Base-by-base conservation (phyloP, 2,888 invertebrate species). In the Lathronympha strigana region DNA sequence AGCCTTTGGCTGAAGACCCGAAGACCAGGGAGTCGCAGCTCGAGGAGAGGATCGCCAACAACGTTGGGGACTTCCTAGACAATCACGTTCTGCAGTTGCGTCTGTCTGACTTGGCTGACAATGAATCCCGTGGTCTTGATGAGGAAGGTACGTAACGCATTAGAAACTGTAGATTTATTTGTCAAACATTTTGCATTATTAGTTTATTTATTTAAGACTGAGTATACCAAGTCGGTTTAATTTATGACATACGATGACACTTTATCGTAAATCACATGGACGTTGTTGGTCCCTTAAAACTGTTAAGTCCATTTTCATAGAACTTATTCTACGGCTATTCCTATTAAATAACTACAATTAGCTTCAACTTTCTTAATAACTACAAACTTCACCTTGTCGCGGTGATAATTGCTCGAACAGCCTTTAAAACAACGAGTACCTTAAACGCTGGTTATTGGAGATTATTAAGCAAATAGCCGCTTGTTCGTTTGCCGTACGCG, bases 61-160 rank as follows among this genome's bases (percentile, higher is more conserved):
- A 90, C 63, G 79, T 92, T 60, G 90, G 86, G 19, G 92, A 92
- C 71, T 91, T 92, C 67, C 74, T 92, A 53, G 88, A 90, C 58
- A 88, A 85, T 60, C 91, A 92, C 75, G 91, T 90, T 72, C 82
- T 92, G 75, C 92, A 92, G 81, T 76, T 92, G 67, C 85, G 90
- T 72, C 71, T 92, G 62, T 80, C 90, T 45, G 84, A 90, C 23
- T 47, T 47, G 33, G 74, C 80, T 63, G 87, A 87, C 9, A 77
- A 73, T 36, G 88, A 89, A 67, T 86, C 89, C 0, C 80, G 89
- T 62, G 82, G 78, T 50, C 78, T 91, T n/a, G 92, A 92, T 69
- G 91, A 89, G 69, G 92, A 92, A 91, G 89, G 92, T 91, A 75
- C 78, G 55, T 47, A 13, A 17, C 9, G 2, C 1, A 1, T 2